phyloP scores from a whole-genome alignment of 2,888 invertebrate genomes.

The Daptonema setosum region DNA sequence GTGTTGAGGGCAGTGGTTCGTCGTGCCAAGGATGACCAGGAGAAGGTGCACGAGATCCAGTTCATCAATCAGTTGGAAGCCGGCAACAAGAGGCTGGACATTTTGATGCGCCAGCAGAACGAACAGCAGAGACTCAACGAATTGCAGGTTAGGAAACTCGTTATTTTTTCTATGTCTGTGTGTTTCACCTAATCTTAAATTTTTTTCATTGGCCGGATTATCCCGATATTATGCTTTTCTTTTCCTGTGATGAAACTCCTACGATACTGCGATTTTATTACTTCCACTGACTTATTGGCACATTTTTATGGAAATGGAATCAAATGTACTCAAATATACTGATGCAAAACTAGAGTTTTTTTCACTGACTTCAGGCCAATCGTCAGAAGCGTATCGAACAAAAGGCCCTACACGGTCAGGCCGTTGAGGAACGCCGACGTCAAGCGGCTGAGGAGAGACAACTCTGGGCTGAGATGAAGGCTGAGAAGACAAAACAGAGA shows the following conservation, averaged over 20 bases:
- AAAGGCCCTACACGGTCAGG: slow-evolving; percentile 80
- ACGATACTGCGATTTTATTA: too few relatives aligned
- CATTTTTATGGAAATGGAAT: too few relatives aligned
- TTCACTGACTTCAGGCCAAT: slow-evolving; percentile 54
- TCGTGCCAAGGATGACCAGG: slow-evolving; percentile 91
- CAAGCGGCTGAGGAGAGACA: neutral
- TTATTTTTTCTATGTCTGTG: too few relatives aligned
- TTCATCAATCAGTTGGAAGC: slow-evolving; percentile 88
- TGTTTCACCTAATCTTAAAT: neutral
- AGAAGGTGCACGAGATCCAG: slow-evolving; percentile 82
- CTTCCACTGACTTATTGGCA: too few relatives aligned
- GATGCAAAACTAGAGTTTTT: too few relatives aligned
- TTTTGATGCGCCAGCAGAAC: slow-evolving; percentile 44
- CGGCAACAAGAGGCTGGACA: slow-evolving; percentile 73
- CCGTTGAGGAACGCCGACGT: slow-evolving; percentile 42
- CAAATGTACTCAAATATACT: too few relatives aligned
- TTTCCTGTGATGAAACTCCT: too few relatives aligned
- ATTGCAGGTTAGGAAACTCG: slow-evolving; percentile 31
- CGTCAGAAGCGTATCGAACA: slow-evolving; percentile 60
- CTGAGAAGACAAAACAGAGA: neutral
- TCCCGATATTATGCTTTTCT: neutral
- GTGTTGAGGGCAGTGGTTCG: slow-evolving; percentile 45
- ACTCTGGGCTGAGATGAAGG: neutral
- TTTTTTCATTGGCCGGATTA: neutral
- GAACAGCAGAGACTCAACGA: slow-evolving; percentile 40